Evolutionary conservation across 2,888 invertebrate species (phyloP).

Genomic region (Erebia palarica): DNA sequence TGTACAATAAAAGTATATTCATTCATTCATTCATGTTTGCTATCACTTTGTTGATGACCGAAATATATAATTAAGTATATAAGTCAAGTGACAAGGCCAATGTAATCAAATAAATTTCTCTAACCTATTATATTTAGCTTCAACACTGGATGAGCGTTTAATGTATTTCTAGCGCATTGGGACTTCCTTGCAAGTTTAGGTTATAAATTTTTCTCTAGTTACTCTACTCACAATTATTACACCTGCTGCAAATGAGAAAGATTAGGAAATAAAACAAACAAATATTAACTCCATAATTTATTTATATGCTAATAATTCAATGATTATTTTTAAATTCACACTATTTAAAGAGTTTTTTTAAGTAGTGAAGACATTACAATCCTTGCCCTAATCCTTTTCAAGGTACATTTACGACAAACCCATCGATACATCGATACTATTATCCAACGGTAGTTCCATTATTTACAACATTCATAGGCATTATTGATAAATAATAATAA

Average conservation of each 20-base stretch:
- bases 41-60: no score
- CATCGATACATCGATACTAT: constrained; percentile 22
- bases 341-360: constrained; percentile 66
- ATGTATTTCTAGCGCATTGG: no score
- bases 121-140: no score
- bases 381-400: constrained; percentile 35
- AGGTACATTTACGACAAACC: constrained; percentile 29
- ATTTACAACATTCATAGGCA: constrained; percentile 41
- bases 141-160: no score
- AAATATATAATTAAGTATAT: no score
- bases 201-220: no score
- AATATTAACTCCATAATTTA: constrained; percentile 75
- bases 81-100: no score
- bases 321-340: constrained; percentile 68
- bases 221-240: no score
- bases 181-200: no score
- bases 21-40: no score
- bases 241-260: not conserved
- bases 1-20: no score
- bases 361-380: constrained; percentile 73
- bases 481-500: constrained; percentile 40
- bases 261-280: constrained; percentile 44
- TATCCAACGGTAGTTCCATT: constrained; percentile 32
- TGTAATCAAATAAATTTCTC: no score
- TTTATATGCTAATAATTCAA: constrained; percentile 79